phyloP scores from a whole-genome alignment of 1,140 invertebrate species.

The Popillia japonica region DNA sequence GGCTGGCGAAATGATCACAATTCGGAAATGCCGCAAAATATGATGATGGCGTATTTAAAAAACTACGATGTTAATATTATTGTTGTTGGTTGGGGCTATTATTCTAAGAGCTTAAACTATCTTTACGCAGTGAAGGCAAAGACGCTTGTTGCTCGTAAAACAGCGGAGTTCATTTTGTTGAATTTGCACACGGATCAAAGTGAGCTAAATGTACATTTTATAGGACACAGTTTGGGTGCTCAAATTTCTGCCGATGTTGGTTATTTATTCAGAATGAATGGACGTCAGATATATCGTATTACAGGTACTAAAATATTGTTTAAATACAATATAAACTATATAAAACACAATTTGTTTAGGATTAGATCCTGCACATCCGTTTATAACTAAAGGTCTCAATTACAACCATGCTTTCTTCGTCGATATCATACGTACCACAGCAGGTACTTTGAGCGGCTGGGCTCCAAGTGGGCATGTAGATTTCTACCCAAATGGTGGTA shows the following conservation, averaged over 20 bases:
- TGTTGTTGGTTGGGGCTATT: not conserved
- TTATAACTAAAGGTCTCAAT: not conserved
- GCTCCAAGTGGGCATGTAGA: slow-evolving; percentile 14
- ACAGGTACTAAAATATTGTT: slow-evolving; percentile 12
- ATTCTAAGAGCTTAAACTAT: not conserved
- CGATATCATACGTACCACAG: slow-evolving; percentile 9
- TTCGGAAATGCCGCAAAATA: not conserved
- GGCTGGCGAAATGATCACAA: not conserved
- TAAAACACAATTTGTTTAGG: slow-evolving; percentile 23
- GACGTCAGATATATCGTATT: not conserved
- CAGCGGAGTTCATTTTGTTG: not conserved
- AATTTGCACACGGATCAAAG: not conserved
- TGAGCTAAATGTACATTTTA: not conserved
- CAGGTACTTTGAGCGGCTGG: not conserved
- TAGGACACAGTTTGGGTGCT: slow-evolving; percentile 29
- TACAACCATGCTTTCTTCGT: not conserved
- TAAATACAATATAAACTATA: too few species aligned
- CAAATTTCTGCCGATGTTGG: not conserved
- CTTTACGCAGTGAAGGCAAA: not conserved
- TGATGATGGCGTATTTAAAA: not conserved
- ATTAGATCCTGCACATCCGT: not conserved
- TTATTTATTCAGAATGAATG: not conserved
- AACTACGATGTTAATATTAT: not conserved
- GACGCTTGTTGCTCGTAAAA: not conserved
- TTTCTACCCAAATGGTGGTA: slow-evolving; percentile 36